Evolutionary conservation across 64 coral and sea anemone species (phyloP).

Genomic region (Porites lutea): DNA sequence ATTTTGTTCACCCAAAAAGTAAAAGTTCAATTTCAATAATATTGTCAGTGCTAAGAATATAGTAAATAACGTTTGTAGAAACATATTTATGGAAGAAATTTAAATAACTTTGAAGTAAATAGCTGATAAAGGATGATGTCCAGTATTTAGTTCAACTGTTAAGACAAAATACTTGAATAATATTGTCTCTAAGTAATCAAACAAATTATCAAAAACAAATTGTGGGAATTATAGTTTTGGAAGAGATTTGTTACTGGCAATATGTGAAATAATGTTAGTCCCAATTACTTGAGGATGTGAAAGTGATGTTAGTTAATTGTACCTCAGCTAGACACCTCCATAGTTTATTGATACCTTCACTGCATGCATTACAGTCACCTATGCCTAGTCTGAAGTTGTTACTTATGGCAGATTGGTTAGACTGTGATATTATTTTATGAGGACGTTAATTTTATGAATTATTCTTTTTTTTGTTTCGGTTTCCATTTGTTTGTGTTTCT

Average conservation of each 20-base stretch:
- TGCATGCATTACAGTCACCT: too few species aligned
- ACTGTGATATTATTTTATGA: too few species aligned
- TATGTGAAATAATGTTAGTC: too few species aligned
- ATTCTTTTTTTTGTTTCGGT: too few species aligned
- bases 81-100: slow-evolving; percentile 63
- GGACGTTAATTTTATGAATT: too few species aligned
- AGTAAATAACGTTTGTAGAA: slow-evolving; percentile 16
- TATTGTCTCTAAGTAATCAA: not conserved
- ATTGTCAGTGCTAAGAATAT: not conserved
- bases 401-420: too few species aligned
- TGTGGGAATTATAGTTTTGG: not conserved
- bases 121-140: not conserved
- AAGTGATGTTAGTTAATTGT: too few species aligned
- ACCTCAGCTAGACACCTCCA: too few species aligned
- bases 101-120: slow-evolving; percentile 14
- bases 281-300: too few species aligned
- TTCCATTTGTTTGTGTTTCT: too few species aligned
- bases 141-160: not conserved
- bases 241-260: not conserved
- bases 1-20: slow-evolving; percentile 94
- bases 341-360: too few species aligned
- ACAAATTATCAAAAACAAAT: not conserved
- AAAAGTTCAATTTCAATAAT: slow-evolving; percentile 14
- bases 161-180: not conserved
- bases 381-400: too few species aligned